These are phyloP conservation scores for Zosterops hypoxanthus DNA, from an alignment of 2,113 vertebrate species.

Conservation along the genomic window DNA sequence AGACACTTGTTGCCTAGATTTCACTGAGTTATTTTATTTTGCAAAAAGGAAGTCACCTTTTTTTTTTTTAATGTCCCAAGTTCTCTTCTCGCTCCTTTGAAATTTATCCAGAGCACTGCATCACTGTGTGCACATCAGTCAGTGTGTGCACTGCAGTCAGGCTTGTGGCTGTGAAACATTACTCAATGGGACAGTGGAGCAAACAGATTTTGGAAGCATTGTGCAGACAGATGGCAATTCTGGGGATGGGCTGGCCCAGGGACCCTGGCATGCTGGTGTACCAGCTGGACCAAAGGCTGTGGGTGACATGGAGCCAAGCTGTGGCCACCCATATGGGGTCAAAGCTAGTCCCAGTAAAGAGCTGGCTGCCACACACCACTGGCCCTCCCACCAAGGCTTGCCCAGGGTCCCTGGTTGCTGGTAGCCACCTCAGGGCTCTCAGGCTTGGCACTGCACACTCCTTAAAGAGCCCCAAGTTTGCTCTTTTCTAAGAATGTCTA, in stretches of 20 bases:
- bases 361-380: background rate
- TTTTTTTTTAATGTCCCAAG: background rate
- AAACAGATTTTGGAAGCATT: background rate
- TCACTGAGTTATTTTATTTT: background rate
- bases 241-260: background rate
- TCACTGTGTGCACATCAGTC: background rate
- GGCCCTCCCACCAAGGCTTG: accelerated
- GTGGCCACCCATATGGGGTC: accelerated
- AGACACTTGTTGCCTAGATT: background rate
- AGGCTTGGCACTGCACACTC: background rate
- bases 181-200: background rate
- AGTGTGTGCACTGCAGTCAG: background rate
- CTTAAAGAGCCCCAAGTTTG: background rate
- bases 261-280: accelerated
- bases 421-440: background rate
- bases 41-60: background rate
- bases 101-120: background rate
- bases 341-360: background rate
- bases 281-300: background rate
- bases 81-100: background rate
- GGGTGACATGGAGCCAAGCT: accelerated
- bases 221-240: background rate
- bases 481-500: background rate
- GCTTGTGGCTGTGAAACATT: background rate
- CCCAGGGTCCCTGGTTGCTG: accelerated